Evolutionary conservation across 2,888 invertebrate species (phyloP).

Genomic region (Melitaea athalia): DNA sequence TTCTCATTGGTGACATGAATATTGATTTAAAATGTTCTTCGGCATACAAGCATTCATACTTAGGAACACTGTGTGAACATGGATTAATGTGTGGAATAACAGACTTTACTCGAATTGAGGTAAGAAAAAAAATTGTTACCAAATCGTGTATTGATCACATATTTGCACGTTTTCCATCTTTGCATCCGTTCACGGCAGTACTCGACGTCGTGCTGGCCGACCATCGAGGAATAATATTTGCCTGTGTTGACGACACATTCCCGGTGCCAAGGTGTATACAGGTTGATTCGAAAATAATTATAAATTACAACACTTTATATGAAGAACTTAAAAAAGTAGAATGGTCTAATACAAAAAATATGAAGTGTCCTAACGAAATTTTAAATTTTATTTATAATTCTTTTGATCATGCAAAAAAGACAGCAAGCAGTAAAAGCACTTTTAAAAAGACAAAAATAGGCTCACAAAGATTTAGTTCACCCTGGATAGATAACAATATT

Average conservation of each 20-base stretch:
- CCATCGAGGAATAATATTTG: conserved; percentile 22
- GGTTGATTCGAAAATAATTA: conserved; percentile 13
- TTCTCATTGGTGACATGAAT: conserved; percentile 31
- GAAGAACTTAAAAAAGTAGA: conserved; percentile 4
- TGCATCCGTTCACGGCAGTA: conserved; percentile 15
- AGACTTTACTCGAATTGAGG: conserved; percentile 23
- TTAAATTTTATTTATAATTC: too few relatives aligned
- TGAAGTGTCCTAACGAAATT: too few relatives aligned
- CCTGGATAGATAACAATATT: conserved; percentile 11
- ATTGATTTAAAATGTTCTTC: conserved; percentile 29
- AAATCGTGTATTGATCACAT: conserved; percentile 3
- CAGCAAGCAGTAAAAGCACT: background rate
- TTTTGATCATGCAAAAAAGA: too few relatives aligned
- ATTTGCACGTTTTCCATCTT: background rate
- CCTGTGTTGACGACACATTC: conserved; percentile 5
- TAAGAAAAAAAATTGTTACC: background rate
- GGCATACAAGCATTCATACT: conserved; percentile 24
- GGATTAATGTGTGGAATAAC: conserved; percentile 36
- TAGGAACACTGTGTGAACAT: conserved; percentile 24
- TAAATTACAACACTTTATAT: conserved; percentile 10
- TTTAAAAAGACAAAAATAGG: background rate
- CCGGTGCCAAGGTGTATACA: conserved; percentile 8
- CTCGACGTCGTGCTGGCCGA: too few relatives aligned
- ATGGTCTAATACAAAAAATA: conserved; percentile 9
- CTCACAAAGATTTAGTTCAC: background rate